Evolutionary conservation across 2,113 vertebrate species (phyloP), one percentile per base, ranked within the genome.

Genomic region (Podarcis muralis): DNA sequence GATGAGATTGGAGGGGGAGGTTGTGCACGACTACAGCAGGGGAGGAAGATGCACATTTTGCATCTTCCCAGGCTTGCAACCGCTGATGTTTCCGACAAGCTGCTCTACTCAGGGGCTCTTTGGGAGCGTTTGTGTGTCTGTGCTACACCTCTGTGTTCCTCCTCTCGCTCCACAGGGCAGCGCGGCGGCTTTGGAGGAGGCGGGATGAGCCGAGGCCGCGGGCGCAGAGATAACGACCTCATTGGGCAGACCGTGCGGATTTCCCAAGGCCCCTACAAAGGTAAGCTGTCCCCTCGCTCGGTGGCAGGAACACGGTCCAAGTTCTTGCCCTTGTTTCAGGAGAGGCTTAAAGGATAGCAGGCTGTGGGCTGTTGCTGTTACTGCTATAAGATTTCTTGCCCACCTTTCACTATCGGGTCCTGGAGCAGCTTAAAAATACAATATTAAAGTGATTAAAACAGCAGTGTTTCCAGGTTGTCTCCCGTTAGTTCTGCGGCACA

Each of bases 231-330:
- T 96, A 99, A 99, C 0, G 98, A 99, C 84, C 97, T 99, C 77
- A 99, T 99, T 13, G 98, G 98, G 57, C 98, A 99, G 96, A 99
- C 98, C 0, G 98, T 99, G 37, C 97, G 98, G 8, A 99, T 99
- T 94, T 99, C 98, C 0, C 98, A 99, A 90, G 98, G 98, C 40
- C 98, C 98, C 20, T 99, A 99, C 96, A 99, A 99, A 98, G 98
- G 98, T 98, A 65, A 93, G 83, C 2, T 22, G 0, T 23, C 40
- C 66, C 74, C 6, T 43, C 65, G 5, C 1, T 2, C 3, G 8
- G 20, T 4, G 4, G 1, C 0, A 27, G 15, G 57, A 59, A 59
- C 57, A 59, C 57, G 0, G 4, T 13, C 57, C 57, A 59, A 18
- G 57, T 48, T 9, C 43, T 48, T 48, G 43, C 43, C 8, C 43